Base-by-base conservation (phyloP, 2,113 vertebrate species). In the Poeciliopsis turrubarensis region DNA sequence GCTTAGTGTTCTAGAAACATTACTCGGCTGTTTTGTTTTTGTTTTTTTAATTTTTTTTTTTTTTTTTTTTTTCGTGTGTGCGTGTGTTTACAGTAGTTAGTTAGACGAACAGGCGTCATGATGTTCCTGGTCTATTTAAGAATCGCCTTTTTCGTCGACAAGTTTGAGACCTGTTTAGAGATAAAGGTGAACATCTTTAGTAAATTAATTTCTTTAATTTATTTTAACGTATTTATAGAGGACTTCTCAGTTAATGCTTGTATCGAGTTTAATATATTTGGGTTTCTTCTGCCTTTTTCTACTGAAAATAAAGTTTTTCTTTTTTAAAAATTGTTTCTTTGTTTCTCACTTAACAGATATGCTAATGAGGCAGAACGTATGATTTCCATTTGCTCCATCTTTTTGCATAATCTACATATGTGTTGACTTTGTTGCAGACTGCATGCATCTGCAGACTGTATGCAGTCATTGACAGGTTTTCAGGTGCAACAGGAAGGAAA, bases 241-340 rank as follows among this genome's bases (percentile, higher is more conserved):
- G 87, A 92, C 88, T 83, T 90, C 70, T 91, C 87, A 90, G 89
- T 94, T 90, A 80, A 90, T 86, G 89, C 93, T 94, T 94, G 91
- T 92, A 92, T 93, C 87, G 94, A 94, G 93, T 94, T 95, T 95
- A 95, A 95, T 95, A 95, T 95, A 95, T 95, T 94, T 94, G 93
- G 88, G 75, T 81, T 88, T 90, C 29, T 83, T 82, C 78, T 75
- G 66, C 60, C 65, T 85, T 91, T 47, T 95, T 94, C 91, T 95
- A 95, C 90, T 87, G 86, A 87, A 94, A 94, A 95, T 95, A 94
- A 93, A 95, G 91, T 86, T 85, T 86, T 39, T 31, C 47, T 73
- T 80, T 78, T 80, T 77, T 39, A 39, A 78, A 66, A 17, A 22
- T 31, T 15, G 14, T 47, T 15, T 19, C 1, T 47, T 22, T 47